phyloP scores from a whole-genome alignment of 2,888 invertebrate genomes.

The Dendrolimus houi region DNA sequence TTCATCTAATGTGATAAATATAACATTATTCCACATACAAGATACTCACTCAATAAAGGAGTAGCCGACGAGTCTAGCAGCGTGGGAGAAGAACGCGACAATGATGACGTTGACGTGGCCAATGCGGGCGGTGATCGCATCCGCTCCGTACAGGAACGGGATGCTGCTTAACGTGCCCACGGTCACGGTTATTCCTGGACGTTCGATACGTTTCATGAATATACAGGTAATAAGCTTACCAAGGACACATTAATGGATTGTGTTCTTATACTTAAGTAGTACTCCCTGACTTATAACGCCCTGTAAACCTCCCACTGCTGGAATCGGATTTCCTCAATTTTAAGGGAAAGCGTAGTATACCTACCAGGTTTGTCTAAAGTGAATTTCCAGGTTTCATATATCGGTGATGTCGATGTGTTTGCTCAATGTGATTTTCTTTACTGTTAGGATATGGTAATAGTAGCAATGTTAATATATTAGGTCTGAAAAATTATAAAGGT shows the following conservation, averaged over 20 bases:
- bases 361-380: no score
- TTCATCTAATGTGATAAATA: slow-evolving; percentile 8
- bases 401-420: no score
- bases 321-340: no score
- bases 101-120: slow-evolving; percentile 91
- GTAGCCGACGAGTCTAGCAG: slow-evolving; percentile 87
- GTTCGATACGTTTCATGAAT: slow-evolving; percentile 20
- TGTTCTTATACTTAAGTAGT: no score
- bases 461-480: no score
- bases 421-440: no score
- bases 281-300: no score
- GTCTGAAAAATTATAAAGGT: no score
- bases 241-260: slow-evolving; percentile 4
- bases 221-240: slow-evolving; percentile 8
- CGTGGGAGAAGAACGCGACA: slow-evolving; percentile 90
- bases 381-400: no score
- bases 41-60: slow-evolving; percentile 87
- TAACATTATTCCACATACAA: neutral
- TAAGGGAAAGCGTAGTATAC: no score
- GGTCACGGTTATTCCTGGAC: slow-evolving; percentile 86
- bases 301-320: no score
- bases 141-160: slow-evolving; percentile 90
- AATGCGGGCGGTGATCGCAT: slow-evolving; percentile 86
- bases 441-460: no score
- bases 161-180: slow-evolving; percentile 90